Evolutionary conservation across 2,113 vertebrate species (phyloP).

Genomic region (Brachypteracias leptosomus): DNA sequence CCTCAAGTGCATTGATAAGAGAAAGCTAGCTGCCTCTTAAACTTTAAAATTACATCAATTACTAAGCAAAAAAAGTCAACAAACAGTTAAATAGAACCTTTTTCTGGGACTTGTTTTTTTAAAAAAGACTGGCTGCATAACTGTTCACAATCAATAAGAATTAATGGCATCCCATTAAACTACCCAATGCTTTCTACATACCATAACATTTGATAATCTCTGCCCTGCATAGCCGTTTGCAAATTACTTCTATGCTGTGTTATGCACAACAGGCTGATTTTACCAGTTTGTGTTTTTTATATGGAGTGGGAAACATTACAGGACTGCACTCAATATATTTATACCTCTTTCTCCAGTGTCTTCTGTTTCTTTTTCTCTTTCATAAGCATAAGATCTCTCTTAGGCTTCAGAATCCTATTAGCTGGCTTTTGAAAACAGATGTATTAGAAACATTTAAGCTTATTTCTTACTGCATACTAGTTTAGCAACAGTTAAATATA

Average conservation of each 20-base stretch:
- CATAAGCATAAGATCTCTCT: constrained; percentile 68
- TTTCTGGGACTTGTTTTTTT: fast-evolving
- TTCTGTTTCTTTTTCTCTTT: constrained; percentile 84
- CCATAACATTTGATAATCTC: not conserved
- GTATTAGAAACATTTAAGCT: not conserved
- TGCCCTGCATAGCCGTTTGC: not conserved
- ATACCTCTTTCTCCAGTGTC: constrained; percentile 89
- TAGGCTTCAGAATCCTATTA: constrained; percentile 60
- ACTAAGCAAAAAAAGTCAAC: not conserved
- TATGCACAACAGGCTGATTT: not conserved
- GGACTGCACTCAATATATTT: not conserved
- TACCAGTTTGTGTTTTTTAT: not conserved
- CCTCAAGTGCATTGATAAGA: not conserved
- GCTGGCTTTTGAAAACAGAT: constrained; percentile 32
- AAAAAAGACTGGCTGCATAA: not conserved
- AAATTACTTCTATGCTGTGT: not conserved
- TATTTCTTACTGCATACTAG: not conserved
- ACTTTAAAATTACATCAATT: not conserved
- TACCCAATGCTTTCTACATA: not conserved
- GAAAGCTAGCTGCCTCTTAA: not conserved
- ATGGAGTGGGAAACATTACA: not conserved
- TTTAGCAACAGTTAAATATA: not conserved
- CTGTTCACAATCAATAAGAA: not conserved
- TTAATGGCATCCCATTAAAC: not conserved
- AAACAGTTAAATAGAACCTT: not conserved